A percentile compares a stretch with the other conserved stretches of the same genome.
Conservation (phyloP, 2,113 vertebrate genomes). For the Mastomys coucha region DNA sequence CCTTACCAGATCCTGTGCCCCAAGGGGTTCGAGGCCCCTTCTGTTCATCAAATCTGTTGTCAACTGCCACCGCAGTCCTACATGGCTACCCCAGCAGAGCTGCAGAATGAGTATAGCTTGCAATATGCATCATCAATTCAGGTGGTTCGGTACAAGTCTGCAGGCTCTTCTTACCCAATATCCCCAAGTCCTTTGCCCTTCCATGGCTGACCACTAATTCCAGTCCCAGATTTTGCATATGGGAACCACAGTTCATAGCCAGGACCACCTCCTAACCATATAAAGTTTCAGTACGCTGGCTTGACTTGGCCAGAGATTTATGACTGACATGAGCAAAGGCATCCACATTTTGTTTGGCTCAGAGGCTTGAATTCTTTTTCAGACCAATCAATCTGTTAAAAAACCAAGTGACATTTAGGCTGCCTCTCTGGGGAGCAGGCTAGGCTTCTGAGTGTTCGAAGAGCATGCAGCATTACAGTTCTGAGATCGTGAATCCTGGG, state of each 20-base stretch:
- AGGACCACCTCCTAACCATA: background rate
- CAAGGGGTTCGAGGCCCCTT: background rate
- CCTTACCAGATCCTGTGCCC: no score
- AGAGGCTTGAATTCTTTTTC: constrained; percentile 3
- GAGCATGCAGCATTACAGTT: background rate
- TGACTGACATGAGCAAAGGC: background rate
- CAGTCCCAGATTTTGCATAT: constrained; percentile 2
- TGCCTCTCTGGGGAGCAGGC: background rate
- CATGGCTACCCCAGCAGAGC: background rate
- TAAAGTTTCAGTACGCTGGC: background rate
- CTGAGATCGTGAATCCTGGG: background rate
- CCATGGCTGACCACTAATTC: background rate
- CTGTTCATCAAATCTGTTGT: background rate
- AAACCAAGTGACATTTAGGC: constrained; percentile 42
- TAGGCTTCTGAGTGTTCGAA: background rate
- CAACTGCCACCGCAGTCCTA: background rate
- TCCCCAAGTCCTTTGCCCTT: background rate
- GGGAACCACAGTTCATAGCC: background rate
- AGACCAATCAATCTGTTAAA: constrained; percentile 14
- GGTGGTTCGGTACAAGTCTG: background rate
- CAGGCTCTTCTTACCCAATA: background rate
- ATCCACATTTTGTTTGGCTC: constrained; percentile 54
- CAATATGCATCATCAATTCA: background rate
- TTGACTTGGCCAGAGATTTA: constrained; percentile 55
- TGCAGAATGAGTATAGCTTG: background rate